Percentiles rank a stretch among this genome's conserved stretches.
Conservation (phyloP, 2,797 vertebrate species). For the Salmo trutta region DNA sequence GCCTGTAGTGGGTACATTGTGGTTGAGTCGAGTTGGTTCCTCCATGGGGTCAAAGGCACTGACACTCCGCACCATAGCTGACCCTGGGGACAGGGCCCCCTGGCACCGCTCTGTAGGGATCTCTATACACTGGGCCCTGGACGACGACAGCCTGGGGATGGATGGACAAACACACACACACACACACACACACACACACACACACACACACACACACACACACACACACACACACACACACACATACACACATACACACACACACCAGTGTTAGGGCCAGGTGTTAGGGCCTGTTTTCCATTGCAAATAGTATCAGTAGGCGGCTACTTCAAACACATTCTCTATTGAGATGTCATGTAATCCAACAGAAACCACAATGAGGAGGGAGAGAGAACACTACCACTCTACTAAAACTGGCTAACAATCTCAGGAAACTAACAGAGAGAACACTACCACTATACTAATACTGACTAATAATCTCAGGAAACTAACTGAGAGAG, state of each 20-base stretch:
- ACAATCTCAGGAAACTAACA: too few species aligned
- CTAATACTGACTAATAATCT: too few species aligned
- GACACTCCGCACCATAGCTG: constrained; percentile 83
- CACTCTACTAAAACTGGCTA: too few species aligned
- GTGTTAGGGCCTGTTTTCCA: constrained; percentile 39
- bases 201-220: neutral
- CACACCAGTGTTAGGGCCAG: constrained; percentile 34
- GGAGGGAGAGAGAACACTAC: constrained; percentile 17
- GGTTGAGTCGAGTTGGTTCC: constrained; percentile 66
- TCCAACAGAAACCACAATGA: constrained; percentile 26
- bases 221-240: neutral
- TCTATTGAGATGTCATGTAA: constrained; percentile 25
- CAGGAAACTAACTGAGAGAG: too few species aligned
- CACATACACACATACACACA: neutral
- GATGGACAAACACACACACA: neutral
- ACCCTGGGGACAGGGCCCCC: constrained; percentile 63
- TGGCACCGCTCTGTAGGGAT: constrained; percentile 78
- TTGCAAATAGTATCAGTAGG: constrained; percentile 40
- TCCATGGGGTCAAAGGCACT: constrained; percentile 81
- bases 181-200: neutral
- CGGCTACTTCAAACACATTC: constrained; percentile 44
- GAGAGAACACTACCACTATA: too few species aligned
- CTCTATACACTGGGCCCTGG: constrained; percentile 75
- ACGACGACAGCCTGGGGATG: constrained; percentile 31
- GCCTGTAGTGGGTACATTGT: constrained; percentile 79